These are phyloP conservation scores for Protomyctophum bolini DNA, from an alignment of 2,113 vertebrate genomes.

Conservation along the genomic window DNA sequence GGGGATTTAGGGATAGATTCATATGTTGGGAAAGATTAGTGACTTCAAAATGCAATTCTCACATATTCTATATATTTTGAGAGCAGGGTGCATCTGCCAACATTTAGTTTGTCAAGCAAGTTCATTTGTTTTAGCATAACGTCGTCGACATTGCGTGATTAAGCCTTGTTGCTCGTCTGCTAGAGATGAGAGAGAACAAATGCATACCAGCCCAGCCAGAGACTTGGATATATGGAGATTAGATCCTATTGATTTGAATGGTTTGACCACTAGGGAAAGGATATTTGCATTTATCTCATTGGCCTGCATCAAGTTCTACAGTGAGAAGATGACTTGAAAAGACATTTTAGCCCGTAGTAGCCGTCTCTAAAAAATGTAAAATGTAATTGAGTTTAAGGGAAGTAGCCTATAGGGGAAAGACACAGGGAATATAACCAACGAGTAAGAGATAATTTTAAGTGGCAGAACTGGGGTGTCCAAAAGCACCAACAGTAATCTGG, in stretches of 20 bases:
- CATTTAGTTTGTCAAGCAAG: background rate
- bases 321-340: constrained; percentile 30
- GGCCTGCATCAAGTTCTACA: constrained; percentile 20
- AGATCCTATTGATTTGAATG: constrained; percentile 60
- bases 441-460: too few species aligned
- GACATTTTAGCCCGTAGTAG: too few species aligned
- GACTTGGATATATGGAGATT: constrained; percentile 54
- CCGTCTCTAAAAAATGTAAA: too few species aligned
- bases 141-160: constrained; percentile 2
- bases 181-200: constrained; percentile 24
- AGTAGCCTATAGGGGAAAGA: background rate
- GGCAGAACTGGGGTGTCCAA: too few species aligned
- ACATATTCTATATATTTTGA: constrained; percentile 1
- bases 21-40: background rate
- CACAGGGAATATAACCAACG: background rate
- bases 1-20: too few species aligned
- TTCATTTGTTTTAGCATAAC: background rate
- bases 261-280: constrained; percentile 46
- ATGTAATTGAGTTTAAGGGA: background rate
- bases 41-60: background rate
- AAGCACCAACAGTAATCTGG: too few species aligned
- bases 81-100: background rate
- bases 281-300: constrained; percentile 52
- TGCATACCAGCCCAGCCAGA: constrained; percentile 5
- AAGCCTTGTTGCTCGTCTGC: background rate